Percentiles rank a stretch among this genome's conserved stretches.
phyloP scores from a whole-genome alignment of 2,113 vertebrate genomes.

The Coryphaenoides rupestris region DNA sequence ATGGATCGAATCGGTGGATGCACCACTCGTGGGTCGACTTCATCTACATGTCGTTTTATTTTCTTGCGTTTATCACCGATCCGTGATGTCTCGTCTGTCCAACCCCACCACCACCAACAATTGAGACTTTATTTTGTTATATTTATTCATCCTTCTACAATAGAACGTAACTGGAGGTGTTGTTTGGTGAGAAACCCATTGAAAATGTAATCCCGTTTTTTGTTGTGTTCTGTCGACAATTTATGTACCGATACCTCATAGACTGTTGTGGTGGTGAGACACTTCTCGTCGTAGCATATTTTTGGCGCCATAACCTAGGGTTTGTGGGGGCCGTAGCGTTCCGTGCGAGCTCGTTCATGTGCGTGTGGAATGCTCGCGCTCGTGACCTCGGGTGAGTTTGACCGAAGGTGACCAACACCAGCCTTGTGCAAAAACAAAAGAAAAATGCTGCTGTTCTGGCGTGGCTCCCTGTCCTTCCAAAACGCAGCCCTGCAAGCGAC shows the following conservation, averaged over 20 bases:
- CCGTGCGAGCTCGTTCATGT: constrained; percentile 48
- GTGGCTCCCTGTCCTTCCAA: constrained; percentile 96
- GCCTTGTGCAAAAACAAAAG: constrained; percentile 76
- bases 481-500: constrained; percentile 83
- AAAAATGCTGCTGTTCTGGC: constrained; percentile 94
- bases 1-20: too few relatives aligned
- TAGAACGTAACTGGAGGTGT: background rate
- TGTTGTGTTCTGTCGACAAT: constrained; percentile 41
- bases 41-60: too few relatives aligned
- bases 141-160: too few relatives aligned
- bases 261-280: constrained; percentile 40
- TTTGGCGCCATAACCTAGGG: constrained; percentile 64
- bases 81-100: too few relatives aligned
- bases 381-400: constrained; percentile 86
- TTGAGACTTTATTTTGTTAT: too few relatives aligned
- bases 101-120: too few relatives aligned
- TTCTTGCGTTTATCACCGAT: too few relatives aligned
- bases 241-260: constrained; percentile 62
- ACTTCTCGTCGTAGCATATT: constrained; percentile 60
- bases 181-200: constrained; percentile 37
- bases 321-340: constrained; percentile 60
- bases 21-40: too few relatives aligned
- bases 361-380: constrained; percentile 80
- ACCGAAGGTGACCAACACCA: constrained; percentile 94
- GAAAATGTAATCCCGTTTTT: constrained; percentile 37